phyloP scores from a whole-genome alignment of 2,888 invertebrate genomes.

The Amphipyra berbera region DNA sequence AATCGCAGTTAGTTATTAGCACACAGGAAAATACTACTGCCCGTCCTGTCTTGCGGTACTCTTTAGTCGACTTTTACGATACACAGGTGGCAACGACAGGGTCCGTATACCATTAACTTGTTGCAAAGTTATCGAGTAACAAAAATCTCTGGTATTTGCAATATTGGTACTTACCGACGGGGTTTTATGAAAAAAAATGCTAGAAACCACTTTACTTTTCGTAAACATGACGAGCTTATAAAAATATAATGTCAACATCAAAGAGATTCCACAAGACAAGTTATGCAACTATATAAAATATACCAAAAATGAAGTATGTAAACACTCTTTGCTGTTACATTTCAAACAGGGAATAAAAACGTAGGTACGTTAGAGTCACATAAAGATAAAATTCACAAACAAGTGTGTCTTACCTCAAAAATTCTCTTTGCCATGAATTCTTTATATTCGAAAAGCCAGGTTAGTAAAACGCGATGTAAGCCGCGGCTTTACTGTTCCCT shows the following conservation, averaged over 20 bases:
- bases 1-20: no score
- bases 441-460: slow-evolving; percentile 75
- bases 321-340: slow-evolving; percentile 29
- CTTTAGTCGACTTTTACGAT: no score
- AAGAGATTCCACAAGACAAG: slow-evolving; percentile 30
- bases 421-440: slow-evolving; percentile 81
- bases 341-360: slow-evolving; percentile 49
- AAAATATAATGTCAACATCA: neutral
- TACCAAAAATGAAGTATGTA: slow-evolving; percentile 19
- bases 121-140: no score
- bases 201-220: no score
- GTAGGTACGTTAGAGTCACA: slow-evolving; percentile 48
- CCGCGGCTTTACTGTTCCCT: slow-evolving; percentile 78
- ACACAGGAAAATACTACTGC: no score
- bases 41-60: no score
- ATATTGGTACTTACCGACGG: no score
- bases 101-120: no score
- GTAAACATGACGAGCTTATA: no score
- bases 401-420: slow-evolving; percentile 74
- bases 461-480: slow-evolving; percentile 75
- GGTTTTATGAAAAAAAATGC: no score
- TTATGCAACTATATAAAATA: slow-evolving; percentile 11
- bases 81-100: no score
- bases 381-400: slow-evolving; percentile 70
- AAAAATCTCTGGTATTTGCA: no score